Evolutionary conservation across 2,797 vertebrate genomes (phyloP), one percentile per base, ranked within the genome.

Genomic region (Morus bassanus): DNA sequence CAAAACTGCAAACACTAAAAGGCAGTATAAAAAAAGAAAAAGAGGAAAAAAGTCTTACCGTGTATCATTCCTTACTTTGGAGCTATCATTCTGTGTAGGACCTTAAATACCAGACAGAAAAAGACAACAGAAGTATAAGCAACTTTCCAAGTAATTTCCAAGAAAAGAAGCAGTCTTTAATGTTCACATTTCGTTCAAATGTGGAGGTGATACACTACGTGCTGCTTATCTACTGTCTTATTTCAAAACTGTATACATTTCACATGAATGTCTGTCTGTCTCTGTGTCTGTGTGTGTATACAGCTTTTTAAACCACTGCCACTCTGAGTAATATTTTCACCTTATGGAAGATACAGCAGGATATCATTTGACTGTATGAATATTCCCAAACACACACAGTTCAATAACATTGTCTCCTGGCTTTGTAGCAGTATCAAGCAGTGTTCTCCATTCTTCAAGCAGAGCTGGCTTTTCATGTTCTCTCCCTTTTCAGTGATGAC

Each of bases 81-180:
- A 97, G 91, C 91, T 97, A 46, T 98, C 98, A 56, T 64, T 98
- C 91, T 98, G 98, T 51, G 97, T 97, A 94, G 97, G 82, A 97
- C 98, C 98, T 98, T 97, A 88, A 97, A 97, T 30, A 96, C 13
- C 76, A 93, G 77, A 70, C 96, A 96, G 74, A 89, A 93, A 92
- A 94, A 94, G 50, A 92, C 13, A 97, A 60, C 3, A 61, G 27
- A 77, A 85, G 24, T 14, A 41, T 86, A 54, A 97, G 46, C 25
- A 91, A 88, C 21, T 57, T 41, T 43, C 19, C 53, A 37, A 89
- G 84, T 27, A 0, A 48, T 24, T 46, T 64, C 43, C 75, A 88
- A 65, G 31, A 57, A 54, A 65, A 75, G 61, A 3, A 84, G 46
- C 12, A 81, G 28, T 28, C 50, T 91, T 85, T 33, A 69, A 54